These are phyloP conservation scores for Halyomorpha halys DNA, from an alignment of 1,140 invertebrate species.

Conservation along the genomic window DNA sequence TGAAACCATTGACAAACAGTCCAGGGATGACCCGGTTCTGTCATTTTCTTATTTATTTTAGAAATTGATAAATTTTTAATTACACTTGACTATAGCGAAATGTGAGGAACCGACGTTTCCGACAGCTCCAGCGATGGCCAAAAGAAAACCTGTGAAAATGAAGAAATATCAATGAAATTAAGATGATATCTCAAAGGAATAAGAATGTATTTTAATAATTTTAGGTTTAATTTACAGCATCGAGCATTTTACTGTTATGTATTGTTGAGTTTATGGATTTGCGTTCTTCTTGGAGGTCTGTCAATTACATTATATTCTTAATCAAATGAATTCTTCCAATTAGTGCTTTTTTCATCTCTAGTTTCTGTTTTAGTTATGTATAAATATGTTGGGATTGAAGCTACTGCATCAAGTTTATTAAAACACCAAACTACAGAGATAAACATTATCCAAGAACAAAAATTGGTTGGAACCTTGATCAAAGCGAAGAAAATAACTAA, in stretches of 20 bases:
- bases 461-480: constrained; percentile 45
- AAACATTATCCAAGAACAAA: constrained; percentile 39
- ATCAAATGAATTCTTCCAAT: background rate
- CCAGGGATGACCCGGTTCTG: too few species aligned
- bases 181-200: too few species aligned
- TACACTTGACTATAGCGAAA: too few species aligned
- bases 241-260: constrained; percentile 65
- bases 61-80: too few species aligned
- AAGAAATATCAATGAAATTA: too few species aligned
- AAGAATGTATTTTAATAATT: background rate
- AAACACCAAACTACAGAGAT: constrained; percentile 33
- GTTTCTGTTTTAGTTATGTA: constrained; percentile 50
- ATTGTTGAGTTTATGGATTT: constrained; percentile 65
- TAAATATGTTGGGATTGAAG: constrained; percentile 55
- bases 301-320: background rate
- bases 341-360: background rate
- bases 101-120: too few species aligned
- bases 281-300: constrained; percentile 56
- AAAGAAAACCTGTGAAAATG: too few species aligned
- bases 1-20: too few species aligned
- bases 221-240: constrained; percentile 53
- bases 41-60: too few species aligned
- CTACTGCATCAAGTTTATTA: constrained; percentile 33
- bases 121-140: too few species aligned
- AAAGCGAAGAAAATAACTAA: constrained; percentile 52